These are phyloP conservation scores for Coptotermes formosanus DNA, from an alignment of 1,140 invertebrate genomes.

Conservation along the genomic window DNA sequence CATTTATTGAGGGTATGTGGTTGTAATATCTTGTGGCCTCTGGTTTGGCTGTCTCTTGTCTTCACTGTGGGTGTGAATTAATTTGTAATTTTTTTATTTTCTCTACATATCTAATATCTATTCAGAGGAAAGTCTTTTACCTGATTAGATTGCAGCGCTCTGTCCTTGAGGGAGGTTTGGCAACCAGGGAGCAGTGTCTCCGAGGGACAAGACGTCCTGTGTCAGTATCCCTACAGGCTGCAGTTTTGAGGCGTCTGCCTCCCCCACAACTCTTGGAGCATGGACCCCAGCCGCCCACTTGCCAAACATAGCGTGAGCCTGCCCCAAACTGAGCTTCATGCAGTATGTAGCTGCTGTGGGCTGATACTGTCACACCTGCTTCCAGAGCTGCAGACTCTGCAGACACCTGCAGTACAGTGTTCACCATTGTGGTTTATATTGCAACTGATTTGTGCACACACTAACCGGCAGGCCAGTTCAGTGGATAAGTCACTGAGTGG, in stretches of 20 bases:
- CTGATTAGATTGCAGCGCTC: conserved; percentile 55
- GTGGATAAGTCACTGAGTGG: too few relatives aligned
- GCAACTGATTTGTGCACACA: too few relatives aligned
- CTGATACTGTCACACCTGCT: neutral
- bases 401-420: neutral
- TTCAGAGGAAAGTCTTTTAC: conserved; percentile 41
- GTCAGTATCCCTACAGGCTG: conserved; percentile 52
- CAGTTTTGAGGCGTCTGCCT: conserved; percentile 51
- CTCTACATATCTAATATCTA: too few relatives aligned
- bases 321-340: neutral
- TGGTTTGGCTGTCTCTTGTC: too few relatives aligned
- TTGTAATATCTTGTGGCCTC: too few relatives aligned
- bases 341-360: neutral
- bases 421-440: too few relatives aligned
- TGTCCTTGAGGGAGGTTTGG: conserved; percentile 47
- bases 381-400: neutral
- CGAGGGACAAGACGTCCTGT: conserved; percentile 50
- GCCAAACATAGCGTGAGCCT: conserved; percentile 51
- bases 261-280: conserved; percentile 58
- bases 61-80: neutral
- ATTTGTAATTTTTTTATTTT: too few relatives aligned
- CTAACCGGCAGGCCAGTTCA: too few relatives aligned
- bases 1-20: too few relatives aligned
- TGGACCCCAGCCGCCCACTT: conserved; percentile 54
- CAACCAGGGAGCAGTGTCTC: conserved; percentile 48